phyloP scores from a whole-genome alignment of 1,140 invertebrate genomes.

The Drosophila cardini region DNA sequence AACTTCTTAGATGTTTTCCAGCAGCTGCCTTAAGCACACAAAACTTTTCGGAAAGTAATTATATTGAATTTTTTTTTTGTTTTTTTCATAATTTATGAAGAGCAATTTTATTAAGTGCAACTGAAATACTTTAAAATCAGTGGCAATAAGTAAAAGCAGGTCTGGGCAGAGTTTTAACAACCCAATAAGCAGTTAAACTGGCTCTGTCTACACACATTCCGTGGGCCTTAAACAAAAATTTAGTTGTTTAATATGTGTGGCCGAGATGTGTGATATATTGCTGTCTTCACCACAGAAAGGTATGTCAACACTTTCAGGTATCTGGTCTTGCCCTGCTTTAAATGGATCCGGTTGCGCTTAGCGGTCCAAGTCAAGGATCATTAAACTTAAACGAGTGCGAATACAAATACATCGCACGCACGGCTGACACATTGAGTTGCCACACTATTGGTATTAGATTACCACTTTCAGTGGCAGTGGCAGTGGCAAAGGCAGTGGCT shows the following conservation, averaged over 20 bases:
- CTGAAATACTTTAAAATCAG: conserved; percentile 21
- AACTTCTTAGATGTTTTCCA: conserved; percentile 3
- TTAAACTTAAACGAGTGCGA: conserved; percentile 61
- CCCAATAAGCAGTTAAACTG: neutral
- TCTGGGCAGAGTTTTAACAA: neutral
- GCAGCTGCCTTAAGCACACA: conserved; percentile 16
- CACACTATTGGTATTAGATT: conserved; percentile 54
- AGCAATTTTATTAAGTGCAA: conserved; percentile 32
- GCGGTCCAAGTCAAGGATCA: conserved; percentile 69
- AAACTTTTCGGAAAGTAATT: conserved; percentile 26
- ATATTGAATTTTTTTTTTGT: conserved; percentile 25
- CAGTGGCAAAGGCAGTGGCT: neutral
- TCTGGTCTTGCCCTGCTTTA: conserved; percentile 20
- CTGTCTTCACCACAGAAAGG: neutral
- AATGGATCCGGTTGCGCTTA: conserved; percentile 65
- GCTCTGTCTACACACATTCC: neutral
- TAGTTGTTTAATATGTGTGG: conserved; percentile 10
- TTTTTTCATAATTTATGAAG: conserved; percentile 33
- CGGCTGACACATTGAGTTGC: conserved; percentile 42
- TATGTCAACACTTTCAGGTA: conserved; percentile 9
- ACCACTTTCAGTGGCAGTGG: conserved; percentile 62
- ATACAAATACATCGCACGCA: conserved; percentile 5
- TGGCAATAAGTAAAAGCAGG: neutral
- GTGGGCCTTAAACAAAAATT: neutral
- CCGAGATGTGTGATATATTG: neutral